Evolutionary conservation across 2,113 vertebrate genomes (phyloP), one percentile per base, ranked within the genome.

Genomic region (Macrotis lagotis): DNA sequence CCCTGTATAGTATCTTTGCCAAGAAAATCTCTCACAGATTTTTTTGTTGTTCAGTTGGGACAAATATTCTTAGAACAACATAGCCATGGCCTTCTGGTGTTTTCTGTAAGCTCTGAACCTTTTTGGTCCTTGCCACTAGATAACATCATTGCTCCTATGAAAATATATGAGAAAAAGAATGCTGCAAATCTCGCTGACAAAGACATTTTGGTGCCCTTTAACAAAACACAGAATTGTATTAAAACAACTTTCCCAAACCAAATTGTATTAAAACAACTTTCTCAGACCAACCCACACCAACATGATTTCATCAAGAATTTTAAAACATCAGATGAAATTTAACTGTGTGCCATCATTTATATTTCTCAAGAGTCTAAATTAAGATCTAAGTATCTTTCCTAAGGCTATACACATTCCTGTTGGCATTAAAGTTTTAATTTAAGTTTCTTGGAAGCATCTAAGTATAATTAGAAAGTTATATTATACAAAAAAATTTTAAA

Each of bases 401-500:
- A 92, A 50, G 93, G 25, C 25, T 83, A 4, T 6, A 2, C 12
- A 25, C 19, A 90, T 50, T 59, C 91, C 51, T 16, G 44, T 12
- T 55, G n/a, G 95, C 25, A 49, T 53, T 91, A 92, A 91, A 59
- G 53, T 44, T 95, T 94, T 74, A 92, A 92, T 52, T 90, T 97
- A 48, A 94, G 90, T 47, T 95, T 95, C 89, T 48, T 59, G 25
- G 28, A 94, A 91, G n/a, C 47, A 94, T 96, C 92, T 25, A n/a
- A 25, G 11, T 96, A n/a, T 93, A 93, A 96, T 90, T 88, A 95
- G 92, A 59, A 94, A 95, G 51, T 91, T 55, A 3, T 11, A 92
- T 89, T 66, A 50, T 26, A 96, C 88, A 91, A 91, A 93, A 91
- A 91, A 47, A 4, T 14, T 90, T 44, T 44, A 74, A 26, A 25